A percentile compares a stretch with the other conserved stretches of the same genome.
Conservation (phyloP, 1,140 invertebrate species). For the Trichoplusia ni region DNA sequence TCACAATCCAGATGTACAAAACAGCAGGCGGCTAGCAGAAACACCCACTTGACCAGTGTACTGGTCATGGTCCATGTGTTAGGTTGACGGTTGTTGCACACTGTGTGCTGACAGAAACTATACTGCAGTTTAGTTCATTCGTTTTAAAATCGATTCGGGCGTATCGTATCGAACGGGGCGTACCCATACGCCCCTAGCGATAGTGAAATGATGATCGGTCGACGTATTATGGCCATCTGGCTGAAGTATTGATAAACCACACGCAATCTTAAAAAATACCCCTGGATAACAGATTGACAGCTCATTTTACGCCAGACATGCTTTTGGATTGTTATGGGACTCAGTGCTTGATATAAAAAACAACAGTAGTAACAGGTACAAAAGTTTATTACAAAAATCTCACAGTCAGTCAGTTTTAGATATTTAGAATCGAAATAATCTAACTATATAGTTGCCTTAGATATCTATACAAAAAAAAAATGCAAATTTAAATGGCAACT, state of each 20-base stretch:
- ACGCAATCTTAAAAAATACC: background rate
- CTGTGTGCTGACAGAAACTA: background rate
- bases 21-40: slow-evolving; percentile 40
- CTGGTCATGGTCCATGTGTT: slow-evolving; percentile 50
- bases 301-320: background rate
- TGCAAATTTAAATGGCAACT: slow-evolving; percentile 21
- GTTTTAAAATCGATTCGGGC: too few relatives aligned
- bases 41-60: slow-evolving; percentile 39
- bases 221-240: slow-evolving; percentile 8
- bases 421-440: slow-evolving; percentile 20
- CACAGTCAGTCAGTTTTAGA: slow-evolving; percentile 31
- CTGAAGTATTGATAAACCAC: background rate
- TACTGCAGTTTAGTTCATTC: too few relatives aligned
- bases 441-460: background rate
- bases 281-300: background rate
- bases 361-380: slow-evolving; percentile 28
- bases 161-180: slow-evolving; percentile 13
- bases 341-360: background rate
- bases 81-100: background rate
- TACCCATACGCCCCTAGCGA: slow-evolving; percentile 9
- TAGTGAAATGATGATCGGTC: background rate
- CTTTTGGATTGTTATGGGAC: background rate
- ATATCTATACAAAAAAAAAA: slow-evolving; percentile 12
- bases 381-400: slow-evolving; percentile 35
- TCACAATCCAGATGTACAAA: slow-evolving; percentile 53